Evolutionary conservation across 2,113 vertebrate species (phyloP).

Genomic region (Planiliza haematocheilus): DNA sequence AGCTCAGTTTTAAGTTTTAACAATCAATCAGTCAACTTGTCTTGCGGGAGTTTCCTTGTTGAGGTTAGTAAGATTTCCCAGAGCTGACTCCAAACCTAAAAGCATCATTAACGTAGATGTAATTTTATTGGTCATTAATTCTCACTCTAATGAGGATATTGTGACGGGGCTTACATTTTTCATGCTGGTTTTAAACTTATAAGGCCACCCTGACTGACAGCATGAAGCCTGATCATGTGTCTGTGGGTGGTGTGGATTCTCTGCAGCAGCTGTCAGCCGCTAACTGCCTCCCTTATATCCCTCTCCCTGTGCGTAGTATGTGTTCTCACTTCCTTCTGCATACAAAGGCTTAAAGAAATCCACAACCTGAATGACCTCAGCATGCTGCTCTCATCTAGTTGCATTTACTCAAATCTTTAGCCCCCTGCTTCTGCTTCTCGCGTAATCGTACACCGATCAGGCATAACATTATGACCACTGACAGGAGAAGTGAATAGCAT

Average conservation of each 20-base stretch:
- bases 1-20: too few relatives aligned
- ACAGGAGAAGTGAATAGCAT: too few relatives aligned
- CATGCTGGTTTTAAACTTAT: conserved; percentile 14
- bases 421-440: background rate
- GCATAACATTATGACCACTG: too few relatives aligned
- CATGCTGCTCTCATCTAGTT: background rate
- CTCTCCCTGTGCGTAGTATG: background rate
- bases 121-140: background rate
- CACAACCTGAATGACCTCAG: conserved; percentile 5
- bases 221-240: conserved; percentile 16
- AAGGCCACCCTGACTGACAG: conserved; percentile 19
- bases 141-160: background rate
- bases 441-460: too few relatives aligned
- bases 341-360: conserved; percentile 5
- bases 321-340: background rate
- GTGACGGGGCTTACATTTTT: background rate
- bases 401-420: conserved; percentile 4
- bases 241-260: conserved; percentile 22
- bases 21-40: too few relatives aligned
- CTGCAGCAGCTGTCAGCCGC: conserved; percentile 33
- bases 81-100: too few relatives aligned
- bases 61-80: too few relatives aligned
- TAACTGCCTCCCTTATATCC: conserved; percentile 27
- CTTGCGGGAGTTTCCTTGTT: too few relatives aligned
- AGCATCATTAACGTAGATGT: too few relatives aligned